Percentiles rank a stretch among this genome's conserved stretches.
Evolutionary conservation across 2,888 invertebrate species (phyloP).

Genomic region (Allygus modestus): DNA sequence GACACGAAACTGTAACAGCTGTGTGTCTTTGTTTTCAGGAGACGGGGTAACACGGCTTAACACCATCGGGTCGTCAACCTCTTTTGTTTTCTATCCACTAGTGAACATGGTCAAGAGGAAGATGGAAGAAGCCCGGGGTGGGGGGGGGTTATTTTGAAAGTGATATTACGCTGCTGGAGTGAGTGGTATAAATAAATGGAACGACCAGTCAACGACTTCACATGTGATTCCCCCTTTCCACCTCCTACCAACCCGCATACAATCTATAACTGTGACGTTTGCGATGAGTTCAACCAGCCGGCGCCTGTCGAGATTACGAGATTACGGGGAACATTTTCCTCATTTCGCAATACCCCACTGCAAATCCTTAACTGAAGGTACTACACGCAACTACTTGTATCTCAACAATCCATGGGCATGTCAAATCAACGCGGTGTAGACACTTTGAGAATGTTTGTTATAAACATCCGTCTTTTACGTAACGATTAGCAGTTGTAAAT

Average conservation of each 20-base stretch:
- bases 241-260: background rate
- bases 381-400: too few species aligned
- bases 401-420: too few species aligned
- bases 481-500: too few species aligned
- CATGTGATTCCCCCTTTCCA: background rate
- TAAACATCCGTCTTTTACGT: too few species aligned
- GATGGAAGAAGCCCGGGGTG: background rate
- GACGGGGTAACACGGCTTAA: too few species aligned
- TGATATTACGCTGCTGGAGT: conserved; percentile 19
- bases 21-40: too few species aligned
- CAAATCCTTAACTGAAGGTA: background rate
- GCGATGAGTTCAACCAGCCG: background rate
- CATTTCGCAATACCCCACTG: background rate
- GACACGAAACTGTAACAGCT: too few species aligned
- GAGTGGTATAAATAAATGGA: conserved; percentile 39
- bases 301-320: too few species aligned
- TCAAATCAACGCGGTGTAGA: too few species aligned
- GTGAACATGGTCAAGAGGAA: background rate
- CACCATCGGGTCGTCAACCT: conserved; percentile 4
- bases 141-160: conserved; percentile 32
- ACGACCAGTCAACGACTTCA: conserved; percentile 32
- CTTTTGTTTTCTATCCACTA: background rate
- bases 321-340: too few species aligned
- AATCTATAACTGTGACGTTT: background rate
- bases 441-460: too few species aligned